Base-by-base conservation (phyloP, 2,797 vertebrate species). In the Diplodus sargus region DNA sequence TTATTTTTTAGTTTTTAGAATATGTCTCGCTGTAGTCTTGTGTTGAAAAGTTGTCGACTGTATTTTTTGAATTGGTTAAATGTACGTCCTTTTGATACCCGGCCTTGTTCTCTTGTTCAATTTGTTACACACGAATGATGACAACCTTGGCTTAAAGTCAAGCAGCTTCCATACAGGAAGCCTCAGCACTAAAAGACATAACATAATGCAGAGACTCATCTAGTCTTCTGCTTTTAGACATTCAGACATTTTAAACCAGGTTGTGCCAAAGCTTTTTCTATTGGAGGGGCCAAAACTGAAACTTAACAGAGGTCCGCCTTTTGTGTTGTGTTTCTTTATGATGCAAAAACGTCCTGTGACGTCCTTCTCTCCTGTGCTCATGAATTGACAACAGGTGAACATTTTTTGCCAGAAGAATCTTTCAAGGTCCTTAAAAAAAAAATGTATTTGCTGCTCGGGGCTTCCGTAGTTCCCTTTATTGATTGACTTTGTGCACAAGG, bases 81-180 rank as follows among this genome's bases (percentile, higher is more conserved):
- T 69, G 16, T 42, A 6, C 49, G 16, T 75, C 20, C 16, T 64
- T 85, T 76, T 58, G n/a, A 28, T n/a, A 25, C 11, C 53, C 47
- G 64, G 49, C 34, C 22, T n/a, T 45, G 13, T 28, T 84, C 62
- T 90, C 91, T 89, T 91, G 82, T 20, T 77, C 84, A 15, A 76
- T 22, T 9, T 83, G 17, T 49, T 76, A 25, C 25, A 22, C 10
- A 7, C 84, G 10, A 70, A 69, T 67, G 22, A 66, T 60, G 20
- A 20, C 18, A 47, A 9, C 49, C 51, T 51, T 64, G 13, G 22
- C 18, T 74, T 39, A 30, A 58, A 61, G 43, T 62, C 57, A 69
- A 56, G 3, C 14, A 39, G 64, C 11, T 30, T 67, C 11, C 52
- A 22, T 59, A n/a, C 43, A 47, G 30, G 52, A 7, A 54, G 42